These are phyloP conservation scores for Dicyrtoma fusca DNA, from an alignment of 2,888 invertebrate species.

Conservation along the genomic window DNA sequence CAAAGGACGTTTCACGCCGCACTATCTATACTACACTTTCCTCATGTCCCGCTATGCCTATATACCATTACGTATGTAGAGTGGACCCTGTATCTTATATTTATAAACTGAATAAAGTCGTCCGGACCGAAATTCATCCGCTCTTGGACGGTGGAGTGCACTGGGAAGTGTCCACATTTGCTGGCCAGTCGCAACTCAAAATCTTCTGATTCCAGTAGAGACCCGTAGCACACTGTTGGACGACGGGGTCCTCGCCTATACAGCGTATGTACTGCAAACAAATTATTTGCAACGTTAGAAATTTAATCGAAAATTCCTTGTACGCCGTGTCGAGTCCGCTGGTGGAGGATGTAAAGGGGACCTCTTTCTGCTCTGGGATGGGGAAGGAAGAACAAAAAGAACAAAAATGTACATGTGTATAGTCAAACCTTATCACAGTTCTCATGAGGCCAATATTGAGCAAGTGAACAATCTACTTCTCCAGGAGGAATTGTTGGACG, in stretches of 20 bases:
- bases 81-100: neutral
- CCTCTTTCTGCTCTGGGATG: neutral
- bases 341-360: neutral
- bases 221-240: conserved; percentile 26
- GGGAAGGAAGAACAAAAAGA: neutral
- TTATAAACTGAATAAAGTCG: too few species aligned
- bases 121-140: neutral
- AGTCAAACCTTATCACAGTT: conserved; percentile 42
- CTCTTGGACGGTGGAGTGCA: conserved; percentile 30
- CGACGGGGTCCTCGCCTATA: conserved; percentile 17
- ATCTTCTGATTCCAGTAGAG: conserved; percentile 35
- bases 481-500: conserved; percentile 51
- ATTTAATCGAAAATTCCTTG: conserved; percentile 15
- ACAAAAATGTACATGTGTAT: neutral
- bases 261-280: conserved; percentile 33
- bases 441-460: conserved; percentile 48
- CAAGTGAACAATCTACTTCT: conserved; percentile 43
- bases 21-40: neutral
- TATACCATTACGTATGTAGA: neutral
- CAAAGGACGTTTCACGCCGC: neutral
- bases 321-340: too few species aligned
- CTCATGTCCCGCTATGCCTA: neutral
- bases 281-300: neutral
- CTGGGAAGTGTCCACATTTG: conserved; percentile 56
- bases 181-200: conserved; percentile 31